These are phyloP conservation scores for Palythoa grandis DNA, from an alignment of 92 coral and sea anemone genomes.

Conservation along the genomic window DNA sequence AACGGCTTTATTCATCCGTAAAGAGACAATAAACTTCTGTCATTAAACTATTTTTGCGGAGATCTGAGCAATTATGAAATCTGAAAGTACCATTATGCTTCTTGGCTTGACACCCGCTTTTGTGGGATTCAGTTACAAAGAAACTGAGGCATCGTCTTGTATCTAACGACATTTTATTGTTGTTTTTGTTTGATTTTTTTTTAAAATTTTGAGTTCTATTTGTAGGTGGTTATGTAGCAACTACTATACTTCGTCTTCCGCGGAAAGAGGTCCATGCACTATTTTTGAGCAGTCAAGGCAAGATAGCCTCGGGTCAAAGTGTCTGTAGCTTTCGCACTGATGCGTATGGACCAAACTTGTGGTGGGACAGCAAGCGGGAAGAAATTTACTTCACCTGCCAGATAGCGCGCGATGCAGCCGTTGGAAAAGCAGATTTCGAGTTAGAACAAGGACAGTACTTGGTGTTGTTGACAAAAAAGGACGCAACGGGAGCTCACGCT, in stretches of 20 bases:
- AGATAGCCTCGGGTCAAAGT: neutral
- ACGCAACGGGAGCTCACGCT: slow-evolving; percentile 78
- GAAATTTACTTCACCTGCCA: slow-evolving; percentile 84
- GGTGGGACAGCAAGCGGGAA: slow-evolving; percentile 77
- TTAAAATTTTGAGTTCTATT: neutral
- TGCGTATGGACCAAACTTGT: slow-evolving; percentile 80
- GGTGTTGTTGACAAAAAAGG: slow-evolving; percentile 73
- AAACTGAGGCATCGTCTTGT: too few species aligned
- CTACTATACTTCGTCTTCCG: slow-evolving; percentile 55
- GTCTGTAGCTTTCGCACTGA: slow-evolving; percentile 70
- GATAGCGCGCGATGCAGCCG: slow-evolving; percentile 63
- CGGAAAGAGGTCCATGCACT: slow-evolving; percentile 65
- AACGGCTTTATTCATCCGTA: too few species aligned
- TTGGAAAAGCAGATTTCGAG: slow-evolving; percentile 34
- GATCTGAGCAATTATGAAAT: too few species aligned
- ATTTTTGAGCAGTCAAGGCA: slow-evolving; percentile 62
- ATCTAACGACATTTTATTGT: too few species aligned
- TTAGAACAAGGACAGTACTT: slow-evolving; percentile 52
- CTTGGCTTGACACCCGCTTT: too few species aligned
- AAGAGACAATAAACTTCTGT: too few species aligned
- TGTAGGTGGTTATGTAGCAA: slow-evolving; percentile 89
- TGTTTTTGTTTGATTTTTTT: too few species aligned
- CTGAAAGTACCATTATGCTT: too few species aligned
- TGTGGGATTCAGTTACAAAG: too few species aligned
- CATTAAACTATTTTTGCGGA: too few species aligned